These are phyloP conservation scores for Trinorchestia longiramus DNA, from an alignment of 1,140 invertebrate genomes.

Conservation along the genomic window DNA sequence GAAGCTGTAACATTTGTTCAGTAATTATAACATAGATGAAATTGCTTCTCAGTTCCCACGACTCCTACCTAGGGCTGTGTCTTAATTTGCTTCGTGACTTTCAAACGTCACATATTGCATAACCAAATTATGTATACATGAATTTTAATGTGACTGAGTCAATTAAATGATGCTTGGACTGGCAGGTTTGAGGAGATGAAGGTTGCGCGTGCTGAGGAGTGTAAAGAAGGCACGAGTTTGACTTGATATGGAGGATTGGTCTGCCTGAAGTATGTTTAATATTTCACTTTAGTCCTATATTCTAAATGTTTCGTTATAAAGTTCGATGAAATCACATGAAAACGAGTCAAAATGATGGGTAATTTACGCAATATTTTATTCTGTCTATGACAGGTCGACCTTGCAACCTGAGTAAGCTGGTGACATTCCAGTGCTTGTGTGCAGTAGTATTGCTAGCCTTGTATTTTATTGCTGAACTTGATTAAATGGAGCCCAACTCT, in stretches of 20 bases:
- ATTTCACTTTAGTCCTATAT: no score
- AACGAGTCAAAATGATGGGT: no score
- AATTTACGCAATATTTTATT: no score
- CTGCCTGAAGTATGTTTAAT: no score
- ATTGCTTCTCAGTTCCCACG: background rate
- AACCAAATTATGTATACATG: background rate
- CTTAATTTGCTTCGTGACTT: background rate
- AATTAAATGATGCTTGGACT: background rate
- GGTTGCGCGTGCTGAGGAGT: background rate
- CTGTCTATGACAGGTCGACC: background rate
- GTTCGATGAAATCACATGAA: no score
- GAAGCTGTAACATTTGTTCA: background rate
- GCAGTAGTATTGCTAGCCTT: background rate
- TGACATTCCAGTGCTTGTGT: background rate
- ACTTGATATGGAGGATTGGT: no score
- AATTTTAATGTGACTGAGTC: background rate
- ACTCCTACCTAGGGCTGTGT: background rate
- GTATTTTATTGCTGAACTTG: slow-evolving; percentile 1
- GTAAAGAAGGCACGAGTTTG: background rate
- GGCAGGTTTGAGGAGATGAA: no score
- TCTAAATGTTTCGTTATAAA: no score
- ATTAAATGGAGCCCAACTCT: background rate
- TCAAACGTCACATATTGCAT: background rate
- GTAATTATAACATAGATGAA: background rate
- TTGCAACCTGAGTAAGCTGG: background rate